A percentile compares a stretch with the other conserved stretches of the same genome.
Conservation (phyloP, 2,888 invertebrate genomes). For the Chironomus riparius region DNA sequence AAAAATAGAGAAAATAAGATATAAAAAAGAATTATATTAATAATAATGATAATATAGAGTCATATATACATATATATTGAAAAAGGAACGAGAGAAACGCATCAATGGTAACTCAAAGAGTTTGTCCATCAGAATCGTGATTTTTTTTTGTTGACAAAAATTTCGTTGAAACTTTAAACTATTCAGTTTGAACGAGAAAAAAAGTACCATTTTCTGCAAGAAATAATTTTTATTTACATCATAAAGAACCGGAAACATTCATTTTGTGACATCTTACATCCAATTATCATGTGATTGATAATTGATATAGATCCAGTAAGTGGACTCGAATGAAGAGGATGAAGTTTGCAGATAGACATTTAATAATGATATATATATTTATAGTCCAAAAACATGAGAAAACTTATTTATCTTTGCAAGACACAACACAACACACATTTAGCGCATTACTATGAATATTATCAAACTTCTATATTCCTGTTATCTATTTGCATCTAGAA, state of each 20-base stretch:
- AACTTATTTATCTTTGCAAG: slow-evolving; percentile 20
- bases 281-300: background rate
- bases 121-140: background rate
- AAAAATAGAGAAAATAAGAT: no score
- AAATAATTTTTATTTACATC: background rate
- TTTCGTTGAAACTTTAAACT: background rate
- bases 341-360: background rate
- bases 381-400: slow-evolving; percentile 15
- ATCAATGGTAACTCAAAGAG: background rate
- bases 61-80: no score
- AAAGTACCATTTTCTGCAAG: background rate
- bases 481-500: slow-evolving; percentile 23
- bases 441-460: slow-evolving; percentile 24
- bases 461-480: slow-evolving; percentile 26
- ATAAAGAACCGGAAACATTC: background rate
- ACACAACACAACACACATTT: background rate
- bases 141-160: background rate
- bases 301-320: background rate
- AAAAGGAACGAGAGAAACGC: no score
- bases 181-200: background rate
- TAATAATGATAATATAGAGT: no score
- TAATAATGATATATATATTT: slow-evolving; percentile 15
- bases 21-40: no score
- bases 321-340: background rate
- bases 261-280: background rate